Evolutionary conservation across 1,140 invertebrate species (phyloP).

Genomic region (Drosophila leontia): DNA sequence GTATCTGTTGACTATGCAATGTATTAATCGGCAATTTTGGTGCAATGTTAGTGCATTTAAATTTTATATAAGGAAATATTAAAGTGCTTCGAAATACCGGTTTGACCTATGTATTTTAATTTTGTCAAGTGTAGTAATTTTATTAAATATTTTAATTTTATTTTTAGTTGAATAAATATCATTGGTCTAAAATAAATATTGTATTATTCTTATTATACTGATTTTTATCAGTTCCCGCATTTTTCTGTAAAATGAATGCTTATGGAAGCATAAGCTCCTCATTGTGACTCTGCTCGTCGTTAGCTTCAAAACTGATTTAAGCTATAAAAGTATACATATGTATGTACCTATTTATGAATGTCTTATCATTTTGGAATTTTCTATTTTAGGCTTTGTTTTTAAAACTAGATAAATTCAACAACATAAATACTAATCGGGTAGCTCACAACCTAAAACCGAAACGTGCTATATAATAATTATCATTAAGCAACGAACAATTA

Average conservation of each 20-base stretch:
- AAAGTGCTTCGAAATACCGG: neutral
- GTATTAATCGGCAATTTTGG: conserved; percentile 1
- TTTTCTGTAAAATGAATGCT: conserved; percentile 8
- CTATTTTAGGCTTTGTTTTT: conserved; percentile 75
- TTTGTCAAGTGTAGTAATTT: conserved; percentile 10
- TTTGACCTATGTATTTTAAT: neutral
- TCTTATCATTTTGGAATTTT: conserved; percentile 61
- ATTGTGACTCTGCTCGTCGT: conserved; percentile 1
- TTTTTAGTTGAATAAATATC: conserved; percentile 4
- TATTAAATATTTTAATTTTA: conserved; percentile 32
- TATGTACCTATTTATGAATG: neutral
- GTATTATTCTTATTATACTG: conserved; percentile 1
- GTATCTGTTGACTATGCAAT: conserved; percentile 8
- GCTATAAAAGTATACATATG: neutral
- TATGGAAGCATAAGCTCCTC: neutral
- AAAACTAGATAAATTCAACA: conserved; percentile 71
- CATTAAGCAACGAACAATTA: conserved; percentile 53
- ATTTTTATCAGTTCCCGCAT: neutral
- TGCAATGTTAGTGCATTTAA: conserved; percentile 19
- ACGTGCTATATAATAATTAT: conserved; percentile 53
- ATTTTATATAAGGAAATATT: neutral
- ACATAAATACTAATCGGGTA: conserved; percentile 4
- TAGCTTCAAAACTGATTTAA: neutral
- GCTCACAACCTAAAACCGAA: conserved; percentile 27
- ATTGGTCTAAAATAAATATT: neutral